phyloP scores from a whole-genome alignment of 2,113 vertebrate genomes.

The Nannobrachium achirus region DNA sequence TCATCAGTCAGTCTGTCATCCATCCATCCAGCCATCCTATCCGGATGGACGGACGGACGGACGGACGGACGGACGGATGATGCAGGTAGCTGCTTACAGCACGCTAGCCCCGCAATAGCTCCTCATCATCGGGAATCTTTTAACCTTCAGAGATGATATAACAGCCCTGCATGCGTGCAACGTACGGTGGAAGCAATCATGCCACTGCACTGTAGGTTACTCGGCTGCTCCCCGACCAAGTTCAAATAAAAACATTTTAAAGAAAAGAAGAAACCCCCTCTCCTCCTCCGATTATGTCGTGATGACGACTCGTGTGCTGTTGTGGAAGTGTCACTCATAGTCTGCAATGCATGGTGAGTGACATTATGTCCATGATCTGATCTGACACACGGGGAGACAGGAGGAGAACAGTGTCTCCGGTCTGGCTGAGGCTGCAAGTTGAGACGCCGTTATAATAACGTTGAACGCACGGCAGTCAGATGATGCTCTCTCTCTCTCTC shows the following conservation, averaged over 20 bases:
- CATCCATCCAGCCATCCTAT: too few species aligned
- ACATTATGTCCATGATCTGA: background rate
- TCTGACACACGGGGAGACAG: constrained; percentile 14
- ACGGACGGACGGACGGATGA: too few species aligned
- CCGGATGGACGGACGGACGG: too few species aligned
- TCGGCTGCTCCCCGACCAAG: constrained; percentile 27
- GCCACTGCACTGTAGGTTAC: too few species aligned
- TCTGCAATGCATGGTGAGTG: too few species aligned
- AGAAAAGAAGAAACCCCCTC: background rate
- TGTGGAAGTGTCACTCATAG: constrained; percentile 22
- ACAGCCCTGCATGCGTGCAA: constrained; percentile 46
- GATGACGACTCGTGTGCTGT: constrained; percentile 4
- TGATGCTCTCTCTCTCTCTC: too few species aligned
- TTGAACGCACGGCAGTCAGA: constrained; percentile 53
- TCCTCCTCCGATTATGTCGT: constrained; percentile 31
- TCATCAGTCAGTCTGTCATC: too few species aligned
- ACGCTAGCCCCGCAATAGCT: constrained; percentile 68
- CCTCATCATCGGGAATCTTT: constrained; percentile 58
- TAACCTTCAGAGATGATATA: constrained; percentile 74
- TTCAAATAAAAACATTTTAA: background rate
- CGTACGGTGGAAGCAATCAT: constrained; percentile 23
- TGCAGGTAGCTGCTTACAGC: constrained; percentile 29
- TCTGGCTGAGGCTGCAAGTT: constrained; percentile 54
- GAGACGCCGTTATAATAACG: constrained; percentile 52
- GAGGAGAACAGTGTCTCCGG: too few species aligned